These are phyloP conservation scores for Sphaerophoria rueppellii DNA, from an alignment of 2,888 invertebrate species.

Conservation along the genomic window DNA sequence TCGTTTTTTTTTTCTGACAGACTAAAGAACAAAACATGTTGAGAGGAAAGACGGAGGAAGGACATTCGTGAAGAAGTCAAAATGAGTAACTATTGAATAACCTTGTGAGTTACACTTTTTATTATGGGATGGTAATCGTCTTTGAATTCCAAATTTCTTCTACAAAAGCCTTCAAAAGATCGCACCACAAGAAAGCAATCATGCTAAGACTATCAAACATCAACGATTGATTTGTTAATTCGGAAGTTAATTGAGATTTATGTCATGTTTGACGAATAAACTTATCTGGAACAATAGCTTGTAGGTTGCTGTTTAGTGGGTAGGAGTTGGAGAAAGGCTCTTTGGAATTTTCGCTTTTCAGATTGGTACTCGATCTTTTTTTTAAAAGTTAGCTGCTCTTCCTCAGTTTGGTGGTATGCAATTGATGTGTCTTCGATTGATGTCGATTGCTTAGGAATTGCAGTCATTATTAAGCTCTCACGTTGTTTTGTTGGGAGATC, in stretches of 20 bases:
- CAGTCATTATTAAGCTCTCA: background rate
- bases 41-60: no score
- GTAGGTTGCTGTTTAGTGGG: background rate
- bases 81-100: background rate
- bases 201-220: slow-evolving; percentile 47
- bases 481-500: background rate
- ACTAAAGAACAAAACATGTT: no score
- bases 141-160: slow-evolving; percentile 2
- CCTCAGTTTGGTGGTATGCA: slow-evolving; percentile 4
- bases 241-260: slow-evolving; percentile 65
- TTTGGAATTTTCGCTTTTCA: slow-evolving; percentile 42
- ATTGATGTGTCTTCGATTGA: slow-evolving; percentile 27
- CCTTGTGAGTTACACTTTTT: no score
- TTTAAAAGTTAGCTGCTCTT: slow-evolving; percentile 8
- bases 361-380: background rate
- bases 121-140: background rate
- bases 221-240: slow-evolving; percentile 46
- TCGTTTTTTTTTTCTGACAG: background rate
- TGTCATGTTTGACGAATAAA: slow-evolving; percentile 51
- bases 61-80: no score
- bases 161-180: background rate
- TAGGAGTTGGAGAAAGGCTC: slow-evolving; percentile 55
- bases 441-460: slow-evolving; percentile 36
- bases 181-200: background rate
- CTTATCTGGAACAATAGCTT: slow-evolving; percentile 59